Evolutionary conservation across 2,888 invertebrate genomes (phyloP).

Genomic region (Philaethria dido): DNA sequence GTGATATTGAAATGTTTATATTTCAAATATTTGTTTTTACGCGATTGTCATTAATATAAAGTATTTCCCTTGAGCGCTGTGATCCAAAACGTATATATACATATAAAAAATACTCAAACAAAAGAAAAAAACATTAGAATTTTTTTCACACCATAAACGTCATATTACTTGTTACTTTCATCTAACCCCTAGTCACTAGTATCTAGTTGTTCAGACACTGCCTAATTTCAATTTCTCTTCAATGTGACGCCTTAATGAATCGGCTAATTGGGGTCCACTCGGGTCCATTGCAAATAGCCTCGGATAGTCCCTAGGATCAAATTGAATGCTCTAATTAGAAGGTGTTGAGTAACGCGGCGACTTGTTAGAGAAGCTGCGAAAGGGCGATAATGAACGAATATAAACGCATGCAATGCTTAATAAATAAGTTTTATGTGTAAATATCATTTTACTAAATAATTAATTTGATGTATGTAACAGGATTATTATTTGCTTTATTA

Average conservation of each 20-base stretch:
- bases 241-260: conserved; percentile 54
- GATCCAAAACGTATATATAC: no score
- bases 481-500: no score
- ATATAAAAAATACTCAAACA: no score
- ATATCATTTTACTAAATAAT: neutral
- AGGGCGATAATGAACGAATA: conserved; percentile 11
- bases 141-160: neutral
- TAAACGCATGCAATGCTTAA: neutral
- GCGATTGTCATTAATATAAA: no score
- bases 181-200: neutral
- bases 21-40: no score
- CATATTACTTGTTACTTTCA: neutral
- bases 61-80: no score
- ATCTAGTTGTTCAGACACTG: conserved; percentile 18
- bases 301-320: conserved; percentile 42
- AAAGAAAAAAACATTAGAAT: no score
- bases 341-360: conserved; percentile 34
- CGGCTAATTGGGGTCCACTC: conserved; percentile 63
- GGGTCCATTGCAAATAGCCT: conserved; percentile 52
- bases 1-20: no score
- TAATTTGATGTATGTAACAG: neutral
- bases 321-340: conserved; percentile 44
- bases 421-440: neutral
- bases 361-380: conserved; percentile 30
- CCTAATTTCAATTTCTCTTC: conserved; percentile 33